Evolutionary conservation across 2,797 vertebrate species (phyloP), one percentile per base, ranked within the genome.

Genomic region (Ammospiza maritima): DNA sequence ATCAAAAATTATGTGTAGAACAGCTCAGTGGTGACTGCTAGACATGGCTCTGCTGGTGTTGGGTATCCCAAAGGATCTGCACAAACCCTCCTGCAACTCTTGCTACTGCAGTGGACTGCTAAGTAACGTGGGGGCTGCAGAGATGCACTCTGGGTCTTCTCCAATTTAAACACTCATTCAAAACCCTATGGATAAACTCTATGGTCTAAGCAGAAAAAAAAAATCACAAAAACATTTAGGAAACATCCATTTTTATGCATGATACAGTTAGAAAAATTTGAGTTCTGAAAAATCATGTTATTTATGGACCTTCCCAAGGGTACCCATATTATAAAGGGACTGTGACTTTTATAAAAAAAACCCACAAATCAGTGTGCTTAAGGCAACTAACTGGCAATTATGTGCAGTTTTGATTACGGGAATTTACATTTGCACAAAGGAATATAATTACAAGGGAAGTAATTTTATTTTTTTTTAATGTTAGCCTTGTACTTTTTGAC

Each of bases 351-450:
- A 62, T 82, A 60, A 65, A 92, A 94, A 94, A 93, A 91, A 77
- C 71, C 71, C 76, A 94, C 13, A 93, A 93, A 94, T 90, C 77
- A 80, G 44, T 88, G 65, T 83, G 82, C 91, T 96, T 94, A 90
- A 93, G 85, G 92, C 91, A 95, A 71, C 56, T 83, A 90, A 90
- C 91, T 87, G 62, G 74, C 88, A 96, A 96, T 95, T 96, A 95
- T 20, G 30, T 93, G 62, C 51, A 92, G 58, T 93, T 97, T 94
- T 88, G 93, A 94, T 97, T 96, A 88, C 87, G 90, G 86, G 88
- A 92, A 94, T 96, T 94, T 95, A 85, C 62, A 92, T 94, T 96
- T 96, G 72, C 72, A 84, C 62, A 90, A 87, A 94, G 56, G 71
- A 96, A 74, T 93, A 92, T 79, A 96, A 96, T 91, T 93, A 88